Evolutionary conservation across 2,113 vertebrate genomes (phyloP).

Genomic region (Actenoides lindsayi): DNA sequence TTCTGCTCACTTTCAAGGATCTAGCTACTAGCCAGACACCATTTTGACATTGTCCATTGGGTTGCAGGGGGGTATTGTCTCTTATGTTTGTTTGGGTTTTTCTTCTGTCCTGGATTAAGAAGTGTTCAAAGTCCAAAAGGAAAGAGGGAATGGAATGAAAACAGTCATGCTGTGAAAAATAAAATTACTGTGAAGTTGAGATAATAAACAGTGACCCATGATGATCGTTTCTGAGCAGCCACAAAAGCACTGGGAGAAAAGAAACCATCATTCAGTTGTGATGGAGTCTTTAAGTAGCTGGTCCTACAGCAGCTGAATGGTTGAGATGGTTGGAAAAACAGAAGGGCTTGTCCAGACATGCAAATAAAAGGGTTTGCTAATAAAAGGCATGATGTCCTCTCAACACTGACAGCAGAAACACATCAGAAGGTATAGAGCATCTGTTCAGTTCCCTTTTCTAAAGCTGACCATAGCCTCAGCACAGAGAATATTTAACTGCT

Average conservation of each 20-base stretch:
- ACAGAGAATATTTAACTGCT: not conserved
- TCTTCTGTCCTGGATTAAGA: not conserved
- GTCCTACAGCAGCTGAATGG: not conserved
- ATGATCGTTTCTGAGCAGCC: not conserved
- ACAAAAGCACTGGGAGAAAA: slow-evolving; percentile 11
- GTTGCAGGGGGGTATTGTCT: accelerated
- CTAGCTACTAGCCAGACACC: not conserved
- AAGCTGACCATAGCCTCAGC: not conserved
- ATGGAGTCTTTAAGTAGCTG: not conserved
- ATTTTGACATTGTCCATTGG: not conserved
- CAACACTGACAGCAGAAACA: not conserved
- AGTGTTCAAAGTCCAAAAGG: not conserved
- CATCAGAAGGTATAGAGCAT: not conserved
- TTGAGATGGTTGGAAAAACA: slow-evolving; percentile 19
- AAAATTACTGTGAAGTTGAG: slow-evolving; percentile 25
- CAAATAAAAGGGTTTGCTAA: not conserved
- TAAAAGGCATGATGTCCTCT: not conserved
- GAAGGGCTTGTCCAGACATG: not conserved
- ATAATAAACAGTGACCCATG: slow-evolving; percentile 53
- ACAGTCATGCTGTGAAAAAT: slow-evolving; percentile 20
- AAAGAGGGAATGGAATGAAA: slow-evolving; percentile 48
- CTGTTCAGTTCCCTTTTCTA: not conserved
- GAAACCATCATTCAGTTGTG: not conserved
- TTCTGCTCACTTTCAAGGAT: not conserved
- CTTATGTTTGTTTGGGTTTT: not conserved